A percentile compares a stretch with the other conserved stretches of the same genome.
Evolutionary conservation across 2,888 invertebrate species (phyloP).

Genomic region (Pollenia angustigena): DNA sequence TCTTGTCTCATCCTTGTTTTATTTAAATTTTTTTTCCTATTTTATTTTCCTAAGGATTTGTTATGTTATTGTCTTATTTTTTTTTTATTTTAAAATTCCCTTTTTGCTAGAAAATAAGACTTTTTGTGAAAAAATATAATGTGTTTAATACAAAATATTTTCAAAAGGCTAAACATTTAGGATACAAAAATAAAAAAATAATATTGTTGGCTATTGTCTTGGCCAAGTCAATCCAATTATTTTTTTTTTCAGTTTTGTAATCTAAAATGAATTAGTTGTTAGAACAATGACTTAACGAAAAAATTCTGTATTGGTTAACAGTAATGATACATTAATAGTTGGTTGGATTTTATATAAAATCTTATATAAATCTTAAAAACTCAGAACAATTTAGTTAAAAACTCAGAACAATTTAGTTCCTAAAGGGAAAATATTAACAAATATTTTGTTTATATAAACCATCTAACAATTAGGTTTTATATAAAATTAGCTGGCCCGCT

Average conservation of each 20-base stretch:
- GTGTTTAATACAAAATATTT: background rate
- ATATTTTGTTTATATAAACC: no score
- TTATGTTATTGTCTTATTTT: constrained; percentile 10
- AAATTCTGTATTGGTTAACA: no score
- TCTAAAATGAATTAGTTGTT: background rate
- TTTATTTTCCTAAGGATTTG: background rate
- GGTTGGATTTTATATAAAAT: no score
- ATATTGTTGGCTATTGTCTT: constrained; percentile 14
- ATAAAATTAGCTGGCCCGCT: no score
- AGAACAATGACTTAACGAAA: background rate
- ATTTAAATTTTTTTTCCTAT: constrained; percentile 2
- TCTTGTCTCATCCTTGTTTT: constrained; percentile 11
- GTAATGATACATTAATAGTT: no score
- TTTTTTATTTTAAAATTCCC: background rate
- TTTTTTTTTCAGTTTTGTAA: background rate
- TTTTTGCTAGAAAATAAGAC: background rate
- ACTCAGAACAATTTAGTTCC: no score
- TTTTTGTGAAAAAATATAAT: constrained; percentile 22
- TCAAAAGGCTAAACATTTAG: constrained; percentile 19
- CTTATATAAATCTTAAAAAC: no score
- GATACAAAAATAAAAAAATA: constrained; percentile 1
- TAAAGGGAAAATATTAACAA: no score
- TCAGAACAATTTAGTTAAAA: no score
- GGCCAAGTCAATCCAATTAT: constrained; percentile 37
- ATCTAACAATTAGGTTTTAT: no score